Conservation (phyloP, 2,113 vertebrate genomes). For the Lates calcarifer region DNA sequence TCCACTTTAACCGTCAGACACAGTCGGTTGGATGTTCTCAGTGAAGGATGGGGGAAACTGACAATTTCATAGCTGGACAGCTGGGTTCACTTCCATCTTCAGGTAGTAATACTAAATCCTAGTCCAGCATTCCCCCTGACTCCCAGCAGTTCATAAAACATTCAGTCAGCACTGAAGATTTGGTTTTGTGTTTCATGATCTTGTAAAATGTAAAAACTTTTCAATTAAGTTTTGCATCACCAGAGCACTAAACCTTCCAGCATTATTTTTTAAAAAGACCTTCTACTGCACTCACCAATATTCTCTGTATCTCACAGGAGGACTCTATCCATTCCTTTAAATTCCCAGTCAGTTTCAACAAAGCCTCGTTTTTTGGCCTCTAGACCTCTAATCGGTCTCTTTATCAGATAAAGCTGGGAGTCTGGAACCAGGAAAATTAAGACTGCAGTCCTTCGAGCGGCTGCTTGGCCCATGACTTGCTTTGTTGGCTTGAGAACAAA, state of each 20-base stretch:
- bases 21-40: not conserved
- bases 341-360: conserved; percentile 22
- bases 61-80: conserved; percentile 48
- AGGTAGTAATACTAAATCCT: not conserved
- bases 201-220: not conserved
- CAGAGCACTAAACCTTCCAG: not conserved
- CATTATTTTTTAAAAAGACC: not conserved
- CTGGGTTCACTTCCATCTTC: conserved; percentile 12
- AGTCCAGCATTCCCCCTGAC: not conserved
- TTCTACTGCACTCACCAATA: not conserved
- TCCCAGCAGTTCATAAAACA: conserved; percentile 3
- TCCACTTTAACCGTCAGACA: conserved; percentile 4
- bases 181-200: not conserved
- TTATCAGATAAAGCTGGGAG: conserved; percentile 41
- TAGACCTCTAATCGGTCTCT: conserved; percentile 40
- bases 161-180: not conserved
- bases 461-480: conserved; percentile 36
- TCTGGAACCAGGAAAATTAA: conserved; percentile 41
- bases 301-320: not conserved
- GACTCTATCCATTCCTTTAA: not conserved
- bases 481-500: conserved; percentile 57
- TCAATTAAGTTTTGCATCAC: not conserved
- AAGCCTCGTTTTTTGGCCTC: conserved; percentile 27
- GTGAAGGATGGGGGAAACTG: conserved; percentile 12
- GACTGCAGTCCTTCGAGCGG: conserved; percentile 43